These are phyloP conservation scores for Acheta domesticus DNA, from an alignment of 2,888 invertebrate genomes.

Conservation along the genomic window DNA sequence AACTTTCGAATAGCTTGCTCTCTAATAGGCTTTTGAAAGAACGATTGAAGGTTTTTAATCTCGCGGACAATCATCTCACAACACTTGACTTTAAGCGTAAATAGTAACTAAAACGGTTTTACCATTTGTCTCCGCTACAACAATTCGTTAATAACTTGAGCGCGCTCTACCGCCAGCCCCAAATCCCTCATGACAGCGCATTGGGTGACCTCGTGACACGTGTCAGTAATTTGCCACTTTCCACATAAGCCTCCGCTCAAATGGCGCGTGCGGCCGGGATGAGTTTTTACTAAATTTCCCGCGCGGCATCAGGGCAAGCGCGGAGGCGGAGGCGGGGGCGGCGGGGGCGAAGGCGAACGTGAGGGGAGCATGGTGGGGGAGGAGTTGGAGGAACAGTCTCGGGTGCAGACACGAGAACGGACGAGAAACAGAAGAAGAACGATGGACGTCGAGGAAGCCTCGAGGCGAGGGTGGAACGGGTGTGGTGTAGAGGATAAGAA, in stretches of 20 bases:
- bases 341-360: not conserved
- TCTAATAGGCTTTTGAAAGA: too few relatives aligned
- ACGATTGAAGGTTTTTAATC: too few relatives aligned
- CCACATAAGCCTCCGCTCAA: not conserved
- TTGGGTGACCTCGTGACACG: not conserved
- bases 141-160: not conserved
- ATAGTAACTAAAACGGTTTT: too few relatives aligned
- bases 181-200: not conserved
- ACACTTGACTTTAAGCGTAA: too few relatives aligned
- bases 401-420: not conserved
- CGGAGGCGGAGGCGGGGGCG: not conserved
- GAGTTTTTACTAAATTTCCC: conserved; percentile 10
- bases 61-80: too few relatives aligned
- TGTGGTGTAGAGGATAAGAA: too few relatives aligned
- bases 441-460: too few relatives aligned
- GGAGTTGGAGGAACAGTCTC: not conserved
- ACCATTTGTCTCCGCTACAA: not conserved
- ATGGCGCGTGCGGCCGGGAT: not conserved
- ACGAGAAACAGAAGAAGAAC: too few relatives aligned
- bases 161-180: not conserved
- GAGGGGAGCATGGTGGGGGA: not conserved
- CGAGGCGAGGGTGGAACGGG: too few relatives aligned
- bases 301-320: not conserved
- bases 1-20: too few relatives aligned
- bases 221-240: conserved; percentile 18